Base-by-base conservation (phyloP, 2,888 invertebrate species). In the Metalampra italica region DNA sequence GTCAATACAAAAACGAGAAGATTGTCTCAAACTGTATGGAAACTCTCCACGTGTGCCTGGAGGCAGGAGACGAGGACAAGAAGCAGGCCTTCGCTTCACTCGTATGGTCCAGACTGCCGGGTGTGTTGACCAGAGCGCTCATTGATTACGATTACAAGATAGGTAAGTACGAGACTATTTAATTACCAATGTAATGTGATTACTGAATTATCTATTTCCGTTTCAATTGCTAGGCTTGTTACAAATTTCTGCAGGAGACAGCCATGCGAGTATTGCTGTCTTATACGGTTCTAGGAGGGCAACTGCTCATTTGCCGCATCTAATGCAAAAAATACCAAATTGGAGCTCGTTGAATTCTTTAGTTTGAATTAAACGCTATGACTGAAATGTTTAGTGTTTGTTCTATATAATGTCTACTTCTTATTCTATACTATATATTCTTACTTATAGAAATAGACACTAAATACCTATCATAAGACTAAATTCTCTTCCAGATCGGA, bases 21-120 rank as follows among this genome's bases (percentile, higher is more conserved):
- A 56, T 80, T 0, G 56, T 77, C 9, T 54, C 62, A 1, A 81
- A 87, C 59, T 80, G 84, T 60, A 69, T 75, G 58, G 74, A 75
- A 42, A 70, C 78, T 0, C 55, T 88, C 1, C 67, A 75, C 12
- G 47, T 56, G 9, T 82, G 80, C 50, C 51, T 86, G 46, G 76
- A 78, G 7, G 71, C 70, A 0, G 71, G 71, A 0, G 69, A 76
- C n/a, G 78, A 78, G 4, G 67, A 54, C 1, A 55, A 63, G 0
- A 76, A 58, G 32, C 68, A 84, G 13, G 64, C 77, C 5, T 81
- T 88, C 32, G 75, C 79, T 0, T 45, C 37, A 0, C 29, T 74
- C 0, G 65, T 85, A 1, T 89, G 88, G 88, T 60, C 65, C 1
- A 73, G 72, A 69, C 52, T 88, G 36, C 87, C 88, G 0, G 67